A percentile compares a stretch with the other conserved stretches of the same genome.
These are phyloP conservation scores for Zoanthus sociatus DNA, from an alignment of 92 coral and sea anemone genomes.

Conservation along the genomic window DNA sequence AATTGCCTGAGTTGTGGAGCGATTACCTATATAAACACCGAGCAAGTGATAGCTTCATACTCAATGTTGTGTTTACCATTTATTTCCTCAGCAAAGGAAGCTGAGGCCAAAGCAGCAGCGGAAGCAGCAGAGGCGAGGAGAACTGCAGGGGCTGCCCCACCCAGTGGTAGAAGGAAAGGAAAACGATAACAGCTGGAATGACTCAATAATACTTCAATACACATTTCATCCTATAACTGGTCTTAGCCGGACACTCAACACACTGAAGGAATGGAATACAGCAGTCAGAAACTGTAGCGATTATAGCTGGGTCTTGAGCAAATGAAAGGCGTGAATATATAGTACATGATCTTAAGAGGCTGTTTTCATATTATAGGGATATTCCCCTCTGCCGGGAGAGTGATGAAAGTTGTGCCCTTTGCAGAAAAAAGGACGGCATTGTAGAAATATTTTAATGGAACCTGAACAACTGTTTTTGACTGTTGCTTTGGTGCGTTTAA, in stretches of 20 bases:
- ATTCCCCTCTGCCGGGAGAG: too few species aligned
- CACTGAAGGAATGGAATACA: not conserved
- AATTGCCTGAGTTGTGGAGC: too few species aligned
- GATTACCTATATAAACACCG: not conserved
- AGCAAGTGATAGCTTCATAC: not conserved
- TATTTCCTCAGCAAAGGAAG: constrained; percentile 30
- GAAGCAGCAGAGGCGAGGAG: constrained; percentile 31
- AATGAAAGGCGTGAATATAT: not conserved
- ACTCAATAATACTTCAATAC: not conserved
- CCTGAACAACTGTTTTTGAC: too few species aligned
- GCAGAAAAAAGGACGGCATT: too few species aligned
- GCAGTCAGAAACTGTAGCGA: not conserved
- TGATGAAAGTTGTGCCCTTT: too few species aligned
- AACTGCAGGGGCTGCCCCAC: constrained; percentile 20
- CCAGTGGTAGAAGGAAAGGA: constrained; percentile 42
- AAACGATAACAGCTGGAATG: not conserved
- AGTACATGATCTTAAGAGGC: not conserved
- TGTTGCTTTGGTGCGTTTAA: too few species aligned
- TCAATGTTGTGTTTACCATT: not conserved
- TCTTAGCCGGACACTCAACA: not conserved
- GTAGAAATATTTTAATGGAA: too few species aligned
- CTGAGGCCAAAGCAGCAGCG: constrained; percentile 37
- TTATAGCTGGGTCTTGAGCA: not conserved
- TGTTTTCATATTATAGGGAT: too few species aligned
- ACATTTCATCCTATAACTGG: constrained; percentile 10